Evolutionary conservation across 2,888 invertebrate genomes (phyloP), one percentile per base, ranked within the genome.

Genomic region (Xestoiulus laeticollis): DNA sequence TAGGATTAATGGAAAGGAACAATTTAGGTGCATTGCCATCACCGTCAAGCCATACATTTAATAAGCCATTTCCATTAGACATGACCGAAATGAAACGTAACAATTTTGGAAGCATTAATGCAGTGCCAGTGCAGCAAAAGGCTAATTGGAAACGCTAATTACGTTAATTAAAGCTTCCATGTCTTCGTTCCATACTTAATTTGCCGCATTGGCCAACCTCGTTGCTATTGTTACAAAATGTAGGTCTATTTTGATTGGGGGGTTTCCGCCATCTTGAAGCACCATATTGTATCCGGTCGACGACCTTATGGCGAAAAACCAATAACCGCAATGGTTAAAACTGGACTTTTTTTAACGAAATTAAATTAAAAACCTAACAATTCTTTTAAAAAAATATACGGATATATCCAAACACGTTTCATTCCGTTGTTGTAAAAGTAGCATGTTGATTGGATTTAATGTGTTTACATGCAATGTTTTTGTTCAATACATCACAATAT

Each of bases 131-230:
- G 59, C 59, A 22, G 22, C 16, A 22, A 2, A 6, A 22, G 78
- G 78, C 14, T 78, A 78, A 78, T 78, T 78, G 78, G 22, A 26
- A 30, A 78, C 78, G 78, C 78, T 78, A 78, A 78, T 78, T 78
- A 30, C 5, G 4, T 30, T 78, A 78, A 78, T 78, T 78, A 78
- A 30, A 22, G 30, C 30, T 2, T 78, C 30, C 30, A 30, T 78
- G 12, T 1, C 78, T 68, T 68, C 68, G 0, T 26, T 68, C 10
- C 22, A 68, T 68, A 26, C 19, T 68, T 68, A 16, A 68, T 8
- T 68, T 68, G 26, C 26, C 3, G n/a, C 26, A 26, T 68, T 26
- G 26, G n/a, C 3, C 5, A n/a, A n/a, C n/a, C 59, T n/a, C n/a
- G 4, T 4, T 14, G n/a, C n/a, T n/a, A 43, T 43, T 12, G 43